Evolutionary conservation across 2,113 vertebrate genomes (phyloP), one percentile per base, ranked within the genome.

Genomic region (Tursiops truncatus): DNA sequence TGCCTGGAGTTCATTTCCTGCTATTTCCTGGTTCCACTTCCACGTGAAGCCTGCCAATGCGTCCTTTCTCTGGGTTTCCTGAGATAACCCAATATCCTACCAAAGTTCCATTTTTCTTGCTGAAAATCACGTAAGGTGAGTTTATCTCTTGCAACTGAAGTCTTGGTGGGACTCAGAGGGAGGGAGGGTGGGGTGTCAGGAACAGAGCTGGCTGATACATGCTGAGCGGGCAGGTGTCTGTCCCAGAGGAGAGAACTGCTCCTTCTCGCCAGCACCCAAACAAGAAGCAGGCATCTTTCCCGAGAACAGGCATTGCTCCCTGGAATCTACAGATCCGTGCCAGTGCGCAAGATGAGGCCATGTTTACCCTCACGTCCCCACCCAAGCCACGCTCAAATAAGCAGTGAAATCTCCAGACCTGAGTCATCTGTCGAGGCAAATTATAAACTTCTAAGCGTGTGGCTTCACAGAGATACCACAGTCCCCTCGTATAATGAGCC

Each of bases 371-470:
- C 26, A 31, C 6, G 28, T 76, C 85, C 91, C 89, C 63, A 79
- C 95, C 89, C 84, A 83, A 93, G 84, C 95, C 97, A 77, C 11
- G 33, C 91, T 91, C 93, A 92, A 93, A 97, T 93, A 94, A 93
- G 95, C 77, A 89, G 76, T 6, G n/a, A 73, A 95, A 81, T 89
- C 81, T 94, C 91, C 53, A 92, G 96, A 89, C 93, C 95, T 95
- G 70, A 97, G 95, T 97, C 97, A 96, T 95, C 96, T 63, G 33
- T 67, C 5, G 41, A 94, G 83, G 93, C 76, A 93, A 97, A 98
- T 97, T 93, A 98, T 79, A 96, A 96, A 97, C 97, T 87, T 87
- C 94, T 89, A 70, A 92, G 89, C 47, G 0, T 77, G 97, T 84
- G 97, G 97, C 96, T 96, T 80, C 74, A 70, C 94, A 11, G 31